Base-by-base conservation (phyloP, 2,797 vertebrate species). In the Enteromius mattozi region DNA sequence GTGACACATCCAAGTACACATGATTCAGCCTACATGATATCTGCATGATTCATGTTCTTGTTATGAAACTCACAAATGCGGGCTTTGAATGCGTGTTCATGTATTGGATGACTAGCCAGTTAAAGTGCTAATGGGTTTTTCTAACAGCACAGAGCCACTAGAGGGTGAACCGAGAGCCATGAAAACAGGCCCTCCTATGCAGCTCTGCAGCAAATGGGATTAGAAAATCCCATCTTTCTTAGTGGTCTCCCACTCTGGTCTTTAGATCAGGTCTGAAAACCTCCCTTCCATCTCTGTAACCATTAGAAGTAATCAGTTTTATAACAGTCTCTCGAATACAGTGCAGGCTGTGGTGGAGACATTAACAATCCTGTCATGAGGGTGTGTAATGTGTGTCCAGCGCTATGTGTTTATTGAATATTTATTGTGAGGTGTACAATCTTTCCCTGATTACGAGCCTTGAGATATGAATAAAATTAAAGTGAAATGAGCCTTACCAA, bases 261-360 rank as follows among this genome's bases (percentile, higher is more conserved):
- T 66, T 82, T 66, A 63, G 8, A 47, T 63, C 59, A 51, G 42
- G 42, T 63, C 70, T 82, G 81, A 76, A 76, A 51, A 49, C 59
- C 16, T 66, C 75, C 33, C n/a, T 65, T 76, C 45, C 49, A 61
- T 59, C 51, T 72, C 24, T 17, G 1, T 61, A 35, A 24, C 24
- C 42, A 65, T 74, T 72, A 49, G 30, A 76, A 40, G 61, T 37
- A 68, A 76, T 66, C 6, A 2, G 45, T 37, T 66, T 75, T 65
- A n/a, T 75, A 24, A 68, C 21, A 27, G 37, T 68, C 81, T 19
- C 56, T 24, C 14, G 27, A 19, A 42, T 33, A 45, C 8, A 63
- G 51, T 33, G 54, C 54, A 47, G 35, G 12, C 33, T n/a, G 65
- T 27, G 35, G 7, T 59, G 35, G 37, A 42, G 40, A 40, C 0